Percentiles rank a stretch among this genome's conserved stretches.
Evolutionary conservation across 2,797 vertebrate species (phyloP).

Genomic region (Gastrophryne carolinensis): DNA sequence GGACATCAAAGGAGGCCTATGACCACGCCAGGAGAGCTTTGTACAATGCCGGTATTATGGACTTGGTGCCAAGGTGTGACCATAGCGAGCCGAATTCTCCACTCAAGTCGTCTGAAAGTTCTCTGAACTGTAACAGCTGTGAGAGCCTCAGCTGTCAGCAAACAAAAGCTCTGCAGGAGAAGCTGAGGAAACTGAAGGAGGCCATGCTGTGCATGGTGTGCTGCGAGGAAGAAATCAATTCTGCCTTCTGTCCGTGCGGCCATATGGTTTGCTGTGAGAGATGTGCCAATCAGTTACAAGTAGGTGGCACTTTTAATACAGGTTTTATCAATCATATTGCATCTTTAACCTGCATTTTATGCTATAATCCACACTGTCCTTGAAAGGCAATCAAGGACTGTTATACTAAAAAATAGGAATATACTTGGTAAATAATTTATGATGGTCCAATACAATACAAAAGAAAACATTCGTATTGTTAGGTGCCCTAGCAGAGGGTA

Average conservation of each 20-base stretch:
- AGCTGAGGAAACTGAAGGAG: constrained; percentile 86
- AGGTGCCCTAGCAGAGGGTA: too few relatives aligned
- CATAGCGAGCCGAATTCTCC: constrained; percentile 69
- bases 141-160: constrained; percentile 84
- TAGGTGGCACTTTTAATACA: constrained; percentile 54
- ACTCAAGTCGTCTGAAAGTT: constrained; percentile 69
- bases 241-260: constrained; percentile 95
- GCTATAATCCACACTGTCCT: too few relatives aligned
- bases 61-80: constrained; percentile 77
- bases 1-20: constrained; percentile 96
- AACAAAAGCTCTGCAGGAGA: constrained; percentile 86
- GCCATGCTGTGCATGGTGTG: constrained; percentile 95
- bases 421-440: too few relatives aligned
- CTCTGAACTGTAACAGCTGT: constrained; percentile 78
- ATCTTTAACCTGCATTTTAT: too few relatives aligned
- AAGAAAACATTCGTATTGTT: too few relatives aligned
- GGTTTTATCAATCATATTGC: too few relatives aligned
- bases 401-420: too few relatives aligned
- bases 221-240: constrained; percentile 93
- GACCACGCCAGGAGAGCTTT: constrained; percentile 90
- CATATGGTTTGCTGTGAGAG: constrained; percentile 95
- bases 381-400: too few relatives aligned
- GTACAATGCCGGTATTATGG: constrained; percentile 89
- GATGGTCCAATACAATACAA: too few relatives aligned
- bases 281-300: constrained; percentile 90